Evolutionary conservation across 2,888 invertebrate species (phyloP).

Genomic region (Mesorhabditis sp.): DNA sequence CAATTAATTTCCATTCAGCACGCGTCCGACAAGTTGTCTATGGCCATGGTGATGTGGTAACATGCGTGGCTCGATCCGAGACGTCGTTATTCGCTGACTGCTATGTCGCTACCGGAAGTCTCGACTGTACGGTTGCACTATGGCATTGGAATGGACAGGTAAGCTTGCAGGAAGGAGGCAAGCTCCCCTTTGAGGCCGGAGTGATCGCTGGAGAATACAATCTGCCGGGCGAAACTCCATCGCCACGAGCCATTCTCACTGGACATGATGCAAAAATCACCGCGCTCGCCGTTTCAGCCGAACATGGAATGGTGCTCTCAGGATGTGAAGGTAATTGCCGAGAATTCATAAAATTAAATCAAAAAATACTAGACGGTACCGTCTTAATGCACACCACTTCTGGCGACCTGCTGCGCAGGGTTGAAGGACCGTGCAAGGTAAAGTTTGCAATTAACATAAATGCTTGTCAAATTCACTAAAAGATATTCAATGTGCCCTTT

Average conservation of each 20-base stretch:
- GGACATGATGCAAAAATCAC: constrained; percentile 95
- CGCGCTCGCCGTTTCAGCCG: constrained; percentile 92
- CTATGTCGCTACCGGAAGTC: constrained; percentile 94
- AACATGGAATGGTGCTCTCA: constrained; percentile 92
- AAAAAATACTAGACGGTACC: constrained; percentile 75
- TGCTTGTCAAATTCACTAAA: background rate
- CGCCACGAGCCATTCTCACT: constrained; percentile 90
- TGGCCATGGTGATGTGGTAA: constrained; percentile 97
- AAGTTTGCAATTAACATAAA: background rate
- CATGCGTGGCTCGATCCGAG: constrained; percentile 92
- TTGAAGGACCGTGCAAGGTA: constrained; percentile 58
- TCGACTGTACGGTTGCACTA: constrained; percentile 92
- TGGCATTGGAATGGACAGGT: constrained; percentile 91
- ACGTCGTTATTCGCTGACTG: constrained; percentile 98
- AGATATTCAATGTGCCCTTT: background rate
- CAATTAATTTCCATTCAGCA: constrained; percentile 66
- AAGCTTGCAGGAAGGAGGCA: background rate
- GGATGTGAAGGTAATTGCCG: constrained; percentile 72
- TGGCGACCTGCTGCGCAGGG: constrained; percentile 87
- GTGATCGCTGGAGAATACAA: constrained; percentile 87
- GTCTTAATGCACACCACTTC: constrained; percentile 95
- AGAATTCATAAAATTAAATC: constrained; percentile 7
- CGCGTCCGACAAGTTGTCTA: constrained; percentile 97
- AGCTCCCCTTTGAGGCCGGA: constrained; percentile 63
- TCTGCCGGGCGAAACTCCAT: constrained; percentile 74